Conservation (phyloP, 2,797 vertebrate genomes). For the Falco rusticolus region DNA sequence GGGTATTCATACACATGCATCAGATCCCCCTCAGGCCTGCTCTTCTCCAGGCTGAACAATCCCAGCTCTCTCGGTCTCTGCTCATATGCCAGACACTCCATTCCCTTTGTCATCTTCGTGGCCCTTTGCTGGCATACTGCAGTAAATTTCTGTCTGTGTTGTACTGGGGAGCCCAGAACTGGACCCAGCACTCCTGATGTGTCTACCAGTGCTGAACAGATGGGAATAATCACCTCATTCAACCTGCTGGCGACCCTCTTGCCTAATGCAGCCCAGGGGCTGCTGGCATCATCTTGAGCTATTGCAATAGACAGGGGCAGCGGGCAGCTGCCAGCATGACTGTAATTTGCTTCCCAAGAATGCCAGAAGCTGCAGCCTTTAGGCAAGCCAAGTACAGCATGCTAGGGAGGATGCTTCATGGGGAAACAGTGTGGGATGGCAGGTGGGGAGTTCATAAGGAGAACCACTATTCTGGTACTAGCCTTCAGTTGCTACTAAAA, state of each 20-base stretch:
- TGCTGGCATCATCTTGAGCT: constrained; percentile 31
- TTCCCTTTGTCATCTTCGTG: neutral
- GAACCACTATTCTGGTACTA: neutral
- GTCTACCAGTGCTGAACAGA: neutral
- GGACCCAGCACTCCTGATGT: neutral
- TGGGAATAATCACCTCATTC: neutral
- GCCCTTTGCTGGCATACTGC: neutral
- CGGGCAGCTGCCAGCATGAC: constrained; percentile 40
- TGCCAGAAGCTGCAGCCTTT: constrained; percentile 6
- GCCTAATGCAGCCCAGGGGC: neutral
- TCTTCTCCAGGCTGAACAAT: neutral
- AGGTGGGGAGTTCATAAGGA: neutral
- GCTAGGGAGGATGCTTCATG: neutral
- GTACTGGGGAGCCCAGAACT: neutral
- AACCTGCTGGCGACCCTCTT: neutral
- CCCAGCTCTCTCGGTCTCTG: neutral
- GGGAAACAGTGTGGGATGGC: neutral
- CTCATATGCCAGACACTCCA: neutral
- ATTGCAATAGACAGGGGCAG: constrained; percentile 43
- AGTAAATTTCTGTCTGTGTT: neutral
- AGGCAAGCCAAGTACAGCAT: neutral
- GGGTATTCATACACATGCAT: neutral
- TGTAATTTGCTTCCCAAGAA: neutral
- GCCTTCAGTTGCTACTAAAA: neutral
- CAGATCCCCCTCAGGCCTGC: neutral